Base-by-base conservation (phyloP, 2,797 vertebrate species). In the Chloroceryle inda region DNA sequence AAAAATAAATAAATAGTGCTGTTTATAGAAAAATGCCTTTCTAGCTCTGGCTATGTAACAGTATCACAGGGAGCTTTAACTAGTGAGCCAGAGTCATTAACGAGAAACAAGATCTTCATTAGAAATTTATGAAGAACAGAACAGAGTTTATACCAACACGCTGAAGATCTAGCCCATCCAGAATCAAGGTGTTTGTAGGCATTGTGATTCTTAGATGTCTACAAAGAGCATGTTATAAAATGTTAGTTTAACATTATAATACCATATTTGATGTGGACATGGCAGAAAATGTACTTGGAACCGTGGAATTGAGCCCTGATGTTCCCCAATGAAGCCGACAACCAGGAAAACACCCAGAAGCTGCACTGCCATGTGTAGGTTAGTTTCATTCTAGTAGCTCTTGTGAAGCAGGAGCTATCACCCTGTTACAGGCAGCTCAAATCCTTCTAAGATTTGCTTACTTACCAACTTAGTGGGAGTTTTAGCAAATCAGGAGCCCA, bases 241-340 rank as follows among this genome's bases (percentile, higher is more conserved):
- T 26, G 26, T 80, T 42, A 22, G 31, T 68, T 73, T 49, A 78
- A 45, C 5, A 6, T 69, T 5, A 6, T 15, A 13, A 4, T 29
- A 2, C 7, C 0, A 0, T 63, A 17, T 29, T 68, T 52, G 19
- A 31, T 75, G 40, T n/a, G 26, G 15, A 35, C 3, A 0, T 47
- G 15, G 24, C 55, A 64, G 24, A 73, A 88, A 78, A 20, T 1
- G 0, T 35, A 40, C 20, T 5, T 17, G 24, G 20, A 80, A 37
- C 15, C 72, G 11, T 40, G 33, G 22, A 37, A n/a, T 55, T 0
- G 3, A 69, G 20, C 56, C n/a, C 12, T 76, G 19, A 9, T 80
- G 45, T 80, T 88, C 44, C 42, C 91, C 13, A 68, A 0, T 68
- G 56, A 37, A 83, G 29, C 5, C 31, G 49, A 33, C 19, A 64